phyloP scores from a whole-genome alignment of 2,113 vertebrate genomes.

The Eudyptes chrysolophus region DNA sequence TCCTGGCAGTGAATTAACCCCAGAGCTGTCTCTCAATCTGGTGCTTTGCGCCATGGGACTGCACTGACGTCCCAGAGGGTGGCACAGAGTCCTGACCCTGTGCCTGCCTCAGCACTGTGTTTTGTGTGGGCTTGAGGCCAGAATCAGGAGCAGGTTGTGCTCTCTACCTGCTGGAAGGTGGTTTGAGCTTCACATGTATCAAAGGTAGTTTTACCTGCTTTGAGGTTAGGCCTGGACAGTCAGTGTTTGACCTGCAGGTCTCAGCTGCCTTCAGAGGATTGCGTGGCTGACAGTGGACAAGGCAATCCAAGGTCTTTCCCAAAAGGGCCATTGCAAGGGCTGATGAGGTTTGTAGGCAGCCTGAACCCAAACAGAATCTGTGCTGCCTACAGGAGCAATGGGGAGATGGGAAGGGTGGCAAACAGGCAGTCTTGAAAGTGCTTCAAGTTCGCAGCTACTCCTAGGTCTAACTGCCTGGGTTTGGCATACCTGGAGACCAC shows the following conservation, averaged over 20 bases:
- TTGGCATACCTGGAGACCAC: not conserved
- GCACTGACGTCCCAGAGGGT: not conserved
- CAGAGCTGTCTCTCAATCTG: not conserved
- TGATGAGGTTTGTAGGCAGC: not conserved
- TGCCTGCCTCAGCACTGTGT: not conserved
- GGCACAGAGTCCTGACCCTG: not conserved
- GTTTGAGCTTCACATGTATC: rapidly evolving
- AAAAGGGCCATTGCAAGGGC: not conserved
- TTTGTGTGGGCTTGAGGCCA: not conserved
- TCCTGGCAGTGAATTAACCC: not conserved
- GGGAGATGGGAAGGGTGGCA: not conserved
- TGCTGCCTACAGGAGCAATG: not conserved
- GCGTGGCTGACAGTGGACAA: not conserved
- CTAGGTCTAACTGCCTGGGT: not conserved
- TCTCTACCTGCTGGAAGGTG: not conserved
- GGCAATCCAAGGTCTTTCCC: not conserved
- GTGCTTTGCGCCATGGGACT: not conserved
- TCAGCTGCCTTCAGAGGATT: not conserved
- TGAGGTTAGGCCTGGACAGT: not conserved
- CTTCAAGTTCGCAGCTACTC: not conserved
- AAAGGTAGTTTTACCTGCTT: not conserved
- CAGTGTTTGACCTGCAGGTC: not conserved
- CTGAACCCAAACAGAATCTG: not conserved
- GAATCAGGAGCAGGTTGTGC: not conserved
- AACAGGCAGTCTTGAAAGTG: not conserved